Evolutionary conservation across 2,888 invertebrate species (phyloP).

Genomic region (Calameuta filiformis): DNA sequence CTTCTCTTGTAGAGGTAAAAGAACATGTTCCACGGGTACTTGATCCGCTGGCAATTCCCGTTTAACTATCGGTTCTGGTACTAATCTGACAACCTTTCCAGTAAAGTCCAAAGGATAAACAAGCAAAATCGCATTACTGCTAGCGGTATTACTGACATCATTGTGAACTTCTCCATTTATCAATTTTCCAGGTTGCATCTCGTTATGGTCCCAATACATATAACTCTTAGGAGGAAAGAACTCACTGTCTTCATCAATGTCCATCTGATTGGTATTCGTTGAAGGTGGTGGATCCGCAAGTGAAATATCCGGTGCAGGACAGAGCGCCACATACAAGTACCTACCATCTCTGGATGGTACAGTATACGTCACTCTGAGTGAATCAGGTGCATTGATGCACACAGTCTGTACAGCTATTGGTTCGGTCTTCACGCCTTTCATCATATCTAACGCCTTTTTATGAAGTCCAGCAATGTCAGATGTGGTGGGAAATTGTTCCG

Average conservation of each 20-base stretch:
- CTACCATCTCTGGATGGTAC: conserved; percentile 55
- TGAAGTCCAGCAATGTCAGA: conserved; percentile 51
- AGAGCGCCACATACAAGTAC: conserved; percentile 57
- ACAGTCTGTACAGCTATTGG: conserved; percentile 59
- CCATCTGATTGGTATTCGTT: conserved; percentile 58
- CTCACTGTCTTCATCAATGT: conserved; percentile 61
- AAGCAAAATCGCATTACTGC: conserved; percentile 67
- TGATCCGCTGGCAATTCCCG: conserved; percentile 74
- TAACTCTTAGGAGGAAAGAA: conserved; percentile 61
- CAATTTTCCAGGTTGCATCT: conserved; percentile 69
- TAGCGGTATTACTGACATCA: conserved; percentile 26
- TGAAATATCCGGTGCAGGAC: conserved; percentile 30
- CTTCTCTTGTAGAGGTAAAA: conserved; percentile 71
- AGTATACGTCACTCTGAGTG: conserved; percentile 51
- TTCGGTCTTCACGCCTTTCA: conserved; percentile 51
- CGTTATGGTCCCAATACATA: conserved; percentile 72
- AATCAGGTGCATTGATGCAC: conserved; percentile 54
- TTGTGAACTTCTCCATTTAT: conserved; percentile 69
- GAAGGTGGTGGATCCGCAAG: conserved; percentile 63
- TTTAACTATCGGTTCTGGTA: conserved; percentile 72
- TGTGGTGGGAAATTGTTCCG: conserved; percentile 58
- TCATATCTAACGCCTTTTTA: conserved; percentile 52
- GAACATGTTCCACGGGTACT: conserved; percentile 76
- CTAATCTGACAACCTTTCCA: conserved; percentile 68
- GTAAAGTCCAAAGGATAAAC: conserved; percentile 70